These are phyloP conservation scores for Gymnoscelis rufifasciata DNA, from an alignment of 2,888 invertebrate genomes.

Conservation along the genomic window DNA sequence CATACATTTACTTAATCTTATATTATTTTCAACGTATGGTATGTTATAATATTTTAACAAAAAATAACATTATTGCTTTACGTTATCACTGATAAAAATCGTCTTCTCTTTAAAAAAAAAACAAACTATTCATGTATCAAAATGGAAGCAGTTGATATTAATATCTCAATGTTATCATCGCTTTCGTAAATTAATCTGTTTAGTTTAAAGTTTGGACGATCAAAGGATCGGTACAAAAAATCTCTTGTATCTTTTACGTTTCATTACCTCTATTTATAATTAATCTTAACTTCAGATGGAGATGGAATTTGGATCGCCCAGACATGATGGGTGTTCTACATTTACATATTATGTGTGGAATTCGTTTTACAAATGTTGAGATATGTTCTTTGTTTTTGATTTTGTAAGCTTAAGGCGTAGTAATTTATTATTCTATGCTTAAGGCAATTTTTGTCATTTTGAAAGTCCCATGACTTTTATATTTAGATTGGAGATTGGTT, in stretches of 20 bases:
- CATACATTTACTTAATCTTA: no score
- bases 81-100: no score
- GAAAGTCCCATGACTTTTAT: no score
- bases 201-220: slow-evolving; percentile 45
- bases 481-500: no score
- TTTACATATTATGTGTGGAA: background rate
- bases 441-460: no score
- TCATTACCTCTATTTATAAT: slow-evolving; percentile 19
- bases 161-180: slow-evolving; percentile 37
- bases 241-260: slow-evolving; percentile 13
- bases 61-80: no score
- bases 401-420: no score
- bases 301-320: slow-evolving; percentile 7
- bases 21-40: no score
- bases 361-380: background rate
- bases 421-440: no score
- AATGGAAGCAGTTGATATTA: slow-evolving; percentile 31
- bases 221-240: slow-evolving; percentile 39
- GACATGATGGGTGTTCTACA: slow-evolving; percentile 1
- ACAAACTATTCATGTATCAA: no score
- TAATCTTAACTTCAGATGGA: slow-evolving; percentile 14
- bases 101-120: no score
- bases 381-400: background rate
- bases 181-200: slow-evolving; percentile 44
- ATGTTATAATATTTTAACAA: no score